phyloP scores from a whole-genome alignment of 2,888 invertebrate genomes.

The Cotesia congregata region DNA sequence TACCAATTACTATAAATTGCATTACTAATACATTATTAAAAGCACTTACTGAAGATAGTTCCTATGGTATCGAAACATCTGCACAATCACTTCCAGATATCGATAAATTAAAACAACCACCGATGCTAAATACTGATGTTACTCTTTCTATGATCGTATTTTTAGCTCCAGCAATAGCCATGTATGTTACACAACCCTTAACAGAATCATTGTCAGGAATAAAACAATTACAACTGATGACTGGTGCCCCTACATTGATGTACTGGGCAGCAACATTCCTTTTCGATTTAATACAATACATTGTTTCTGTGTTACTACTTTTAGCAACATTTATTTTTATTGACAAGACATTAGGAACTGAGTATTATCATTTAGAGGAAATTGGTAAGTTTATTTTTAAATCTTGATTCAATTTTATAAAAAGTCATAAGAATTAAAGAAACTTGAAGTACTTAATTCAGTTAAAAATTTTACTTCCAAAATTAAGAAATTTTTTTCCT shows the following conservation, averaged over 20 bases:
- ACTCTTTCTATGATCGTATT: constrained; percentile 50
- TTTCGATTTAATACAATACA: constrained; percentile 72
- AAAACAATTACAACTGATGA: constrained; percentile 79
- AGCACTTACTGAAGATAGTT: constrained; percentile 51
- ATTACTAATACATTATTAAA: constrained; percentile 70
- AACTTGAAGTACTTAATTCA: no score
- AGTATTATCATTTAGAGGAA: constrained; percentile 64
- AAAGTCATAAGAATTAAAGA: no score
- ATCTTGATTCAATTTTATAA: neutral
- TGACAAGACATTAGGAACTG: constrained; percentile 56
- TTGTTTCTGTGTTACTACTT: constrained; percentile 51
- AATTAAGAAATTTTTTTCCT: no score
- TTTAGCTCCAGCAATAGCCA: constrained; percentile 67
- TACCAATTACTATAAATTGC: constrained; percentile 73
- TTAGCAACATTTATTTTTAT: constrained; percentile 53
- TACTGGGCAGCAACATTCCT: constrained; percentile 78
- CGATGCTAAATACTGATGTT: constrained; percentile 49
- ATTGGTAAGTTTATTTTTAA: constrained; percentile 64
- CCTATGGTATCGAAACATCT: constrained; percentile 55
- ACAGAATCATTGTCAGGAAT: constrained; percentile 76
- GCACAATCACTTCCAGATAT: constrained; percentile 58
- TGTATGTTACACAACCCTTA: constrained; percentile 76
- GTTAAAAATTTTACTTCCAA: no score
- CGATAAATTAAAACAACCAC: constrained; percentile 24
- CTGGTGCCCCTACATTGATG: constrained; percentile 74